These are phyloP conservation scores for Biston stratarius DNA, from an alignment of 2,888 invertebrate species.

Conservation along the genomic window DNA sequence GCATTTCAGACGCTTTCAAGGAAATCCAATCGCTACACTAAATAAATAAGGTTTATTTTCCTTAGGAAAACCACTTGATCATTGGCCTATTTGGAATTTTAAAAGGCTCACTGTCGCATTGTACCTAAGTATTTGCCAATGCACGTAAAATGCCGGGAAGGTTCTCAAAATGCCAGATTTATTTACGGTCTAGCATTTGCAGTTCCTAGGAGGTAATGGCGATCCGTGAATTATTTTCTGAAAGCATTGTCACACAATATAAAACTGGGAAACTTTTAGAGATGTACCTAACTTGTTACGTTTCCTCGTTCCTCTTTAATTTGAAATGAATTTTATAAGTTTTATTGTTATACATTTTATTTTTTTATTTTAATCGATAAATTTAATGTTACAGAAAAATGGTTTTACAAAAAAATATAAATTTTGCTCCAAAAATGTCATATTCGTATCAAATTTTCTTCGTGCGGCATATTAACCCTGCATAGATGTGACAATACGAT, in stretches of 20 bases:
- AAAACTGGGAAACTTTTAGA: constrained; percentile 2
- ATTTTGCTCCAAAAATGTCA: too few species aligned
- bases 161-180: constrained; percentile 82
- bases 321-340: too few species aligned
- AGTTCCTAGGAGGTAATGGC: constrained; percentile 53
- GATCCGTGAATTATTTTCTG: constrained; percentile 47
- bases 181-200: constrained; percentile 76
- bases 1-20: constrained; percentile 58
- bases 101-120: constrained; percentile 78
- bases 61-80: constrained; percentile 58
- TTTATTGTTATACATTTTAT: too few species aligned
- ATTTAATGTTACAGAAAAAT: too few species aligned
- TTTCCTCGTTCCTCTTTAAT: background rate
- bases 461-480: too few species aligned
- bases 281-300: background rate
- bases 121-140: constrained; percentile 85
- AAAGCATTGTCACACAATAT: constrained; percentile 19
- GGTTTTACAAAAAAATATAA: too few species aligned
- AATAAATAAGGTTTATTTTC: constrained; percentile 74
- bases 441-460: too few species aligned
- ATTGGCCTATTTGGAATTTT: constrained; percentile 70
- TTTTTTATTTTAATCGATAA: too few species aligned
- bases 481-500: too few species aligned
- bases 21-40: constrained; percentile 64
- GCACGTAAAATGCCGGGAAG: constrained; percentile 83